These are phyloP conservation scores for Mya arenaria DNA, from an alignment of 1,140 invertebrate genomes.

Conservation along the genomic window DNA sequence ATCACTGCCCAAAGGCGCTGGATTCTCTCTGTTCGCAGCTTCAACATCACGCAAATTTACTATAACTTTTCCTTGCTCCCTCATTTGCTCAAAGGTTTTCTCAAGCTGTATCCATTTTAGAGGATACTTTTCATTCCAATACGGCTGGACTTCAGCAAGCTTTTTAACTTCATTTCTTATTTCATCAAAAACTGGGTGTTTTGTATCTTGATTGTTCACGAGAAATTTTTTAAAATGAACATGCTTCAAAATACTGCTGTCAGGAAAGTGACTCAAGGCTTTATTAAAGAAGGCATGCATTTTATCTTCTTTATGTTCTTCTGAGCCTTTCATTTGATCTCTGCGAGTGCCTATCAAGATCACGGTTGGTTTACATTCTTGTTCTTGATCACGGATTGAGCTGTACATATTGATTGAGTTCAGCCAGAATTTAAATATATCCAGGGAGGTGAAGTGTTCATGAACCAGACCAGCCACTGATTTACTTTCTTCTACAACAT, in stretches of 20 bases:
- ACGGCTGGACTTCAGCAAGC: constrained; percentile 1
- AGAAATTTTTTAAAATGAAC: constrained; percentile 29
- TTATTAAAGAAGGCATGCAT: constrained; percentile 31
- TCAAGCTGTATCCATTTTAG: constrained; percentile 34
- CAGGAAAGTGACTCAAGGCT: constrained; percentile 18
- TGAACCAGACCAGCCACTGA: neutral
- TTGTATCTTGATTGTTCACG: constrained; percentile 11
- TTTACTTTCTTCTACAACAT: neutral
- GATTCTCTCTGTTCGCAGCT: neutral
- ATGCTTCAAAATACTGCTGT: neutral
- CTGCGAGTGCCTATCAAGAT: constrained; percentile 35
- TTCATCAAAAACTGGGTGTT: neutral
- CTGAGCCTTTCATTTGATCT: constrained; percentile 16
- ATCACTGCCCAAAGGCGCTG: neutral
- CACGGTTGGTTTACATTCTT: constrained; percentile 15
- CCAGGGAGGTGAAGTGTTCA: constrained; percentile 24
- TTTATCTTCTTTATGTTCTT: constrained; percentile 33
- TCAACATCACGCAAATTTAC: constrained; percentile 2
- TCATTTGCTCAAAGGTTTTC: neutral
- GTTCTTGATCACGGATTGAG: neutral
- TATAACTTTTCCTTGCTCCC: constrained; percentile 18
- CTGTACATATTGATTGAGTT: constrained; percentile 27
- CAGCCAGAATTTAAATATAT: constrained; percentile 30
- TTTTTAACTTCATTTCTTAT: constrained; percentile 20
- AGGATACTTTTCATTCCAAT: constrained; percentile 24